These are phyloP conservation scores for Drosophila setifemur DNA, from an alignment of 1,140 invertebrate genomes.

Conservation along the genomic window DNA sequence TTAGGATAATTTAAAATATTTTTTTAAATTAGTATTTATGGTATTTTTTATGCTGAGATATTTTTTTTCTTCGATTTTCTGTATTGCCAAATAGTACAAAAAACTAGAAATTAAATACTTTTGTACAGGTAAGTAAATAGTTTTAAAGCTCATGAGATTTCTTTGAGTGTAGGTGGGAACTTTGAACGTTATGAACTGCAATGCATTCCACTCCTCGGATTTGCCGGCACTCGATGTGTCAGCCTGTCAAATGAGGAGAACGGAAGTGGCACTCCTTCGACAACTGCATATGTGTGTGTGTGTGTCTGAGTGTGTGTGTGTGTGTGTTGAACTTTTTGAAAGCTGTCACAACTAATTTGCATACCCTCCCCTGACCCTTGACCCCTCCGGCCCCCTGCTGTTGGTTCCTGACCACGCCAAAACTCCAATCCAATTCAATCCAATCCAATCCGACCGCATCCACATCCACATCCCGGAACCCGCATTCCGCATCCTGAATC, in stretches of 20 bases:
- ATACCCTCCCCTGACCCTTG: slow-evolving; percentile 25
- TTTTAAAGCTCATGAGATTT: no score
- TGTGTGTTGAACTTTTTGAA: slow-evolving; percentile 75
- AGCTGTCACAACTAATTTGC: slow-evolving; percentile 81
- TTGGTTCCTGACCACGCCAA: background rate
- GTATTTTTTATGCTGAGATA: no score
- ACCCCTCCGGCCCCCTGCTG: background rate
- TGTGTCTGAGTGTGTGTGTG: no score
- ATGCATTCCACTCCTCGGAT: background rate
- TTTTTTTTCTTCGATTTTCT: no score
- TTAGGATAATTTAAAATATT: no score
- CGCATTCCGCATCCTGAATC: slow-evolving; percentile 25
- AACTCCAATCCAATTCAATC: background rate
- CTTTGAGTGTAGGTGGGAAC: slow-evolving; percentile 52
- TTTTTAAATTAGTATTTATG: no score
- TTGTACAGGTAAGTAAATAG: no score
- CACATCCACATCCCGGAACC: background rate
- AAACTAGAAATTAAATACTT: no score
- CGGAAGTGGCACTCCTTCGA: slow-evolving; percentile 29
- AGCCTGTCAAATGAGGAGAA: slow-evolving; percentile 25
- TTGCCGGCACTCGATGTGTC: background rate
- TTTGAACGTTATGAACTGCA: slow-evolving; percentile 48
- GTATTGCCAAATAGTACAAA: no score
- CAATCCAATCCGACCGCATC: slow-evolving; percentile 8
- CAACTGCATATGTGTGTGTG: slow-evolving; percentile 37